Percentiles rank a stretch among this genome's conserved stretches.
Evolutionary conservation across 2,797 vertebrate genomes (phyloP).

Genomic region (Pagetopsis macropterus): DNA sequence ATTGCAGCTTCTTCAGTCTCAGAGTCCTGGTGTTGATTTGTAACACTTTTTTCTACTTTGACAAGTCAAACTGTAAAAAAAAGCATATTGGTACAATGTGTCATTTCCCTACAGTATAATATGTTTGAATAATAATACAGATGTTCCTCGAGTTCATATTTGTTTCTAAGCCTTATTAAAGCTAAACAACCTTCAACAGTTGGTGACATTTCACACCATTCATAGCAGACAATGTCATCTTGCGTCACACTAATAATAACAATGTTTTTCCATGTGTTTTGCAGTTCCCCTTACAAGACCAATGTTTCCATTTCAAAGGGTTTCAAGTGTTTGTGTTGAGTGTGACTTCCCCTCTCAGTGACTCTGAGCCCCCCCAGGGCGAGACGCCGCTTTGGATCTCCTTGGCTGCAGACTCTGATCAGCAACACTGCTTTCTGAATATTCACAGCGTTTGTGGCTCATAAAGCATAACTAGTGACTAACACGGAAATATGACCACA

Average conservation of each 20-base stretch:
- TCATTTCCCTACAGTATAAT: conserved; percentile 1
- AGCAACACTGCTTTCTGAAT: conserved; percentile 41
- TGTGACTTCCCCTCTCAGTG: conserved; percentile 60
- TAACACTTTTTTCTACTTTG: background rate
- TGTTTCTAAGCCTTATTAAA: conserved; percentile 19
- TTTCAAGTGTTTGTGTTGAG: conserved; percentile 55
- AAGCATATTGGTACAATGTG: background rate
- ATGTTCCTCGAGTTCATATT: background rate
- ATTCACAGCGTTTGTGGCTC: conserved; percentile 39
- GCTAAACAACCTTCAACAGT: background rate
- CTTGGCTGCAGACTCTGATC: conserved; percentile 24
- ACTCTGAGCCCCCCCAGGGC: conserved; percentile 26
- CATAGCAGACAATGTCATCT: conserved; percentile 10
- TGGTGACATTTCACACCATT: conserved; percentile 9
- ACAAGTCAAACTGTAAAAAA: background rate
- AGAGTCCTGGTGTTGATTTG: background rate
- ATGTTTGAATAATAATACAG: conserved; percentile 2
- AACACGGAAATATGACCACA: background rate
- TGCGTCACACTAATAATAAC: conserved; percentile 18
- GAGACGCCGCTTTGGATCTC: conserved; percentile 21
- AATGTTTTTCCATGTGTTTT: conserved; percentile 42
- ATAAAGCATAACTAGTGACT: conserved; percentile 26
- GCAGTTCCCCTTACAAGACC: conserved; percentile 19
- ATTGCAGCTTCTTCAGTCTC: background rate
- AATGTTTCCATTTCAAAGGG: conserved; percentile 45